phyloP scores from a whole-genome alignment of 2,113 vertebrate genomes.

The Chauna torquata region DNA sequence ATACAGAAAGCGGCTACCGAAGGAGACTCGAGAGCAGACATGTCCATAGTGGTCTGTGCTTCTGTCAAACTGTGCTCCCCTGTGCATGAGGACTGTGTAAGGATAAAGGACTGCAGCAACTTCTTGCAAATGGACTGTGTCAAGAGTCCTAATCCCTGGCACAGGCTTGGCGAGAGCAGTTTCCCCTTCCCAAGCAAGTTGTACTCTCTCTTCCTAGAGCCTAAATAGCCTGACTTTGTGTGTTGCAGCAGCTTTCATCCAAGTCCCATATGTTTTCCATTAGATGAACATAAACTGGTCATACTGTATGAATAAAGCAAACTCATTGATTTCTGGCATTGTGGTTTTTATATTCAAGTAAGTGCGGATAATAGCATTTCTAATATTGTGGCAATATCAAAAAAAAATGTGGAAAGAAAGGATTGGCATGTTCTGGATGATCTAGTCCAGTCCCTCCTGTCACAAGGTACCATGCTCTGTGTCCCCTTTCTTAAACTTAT shows the following conservation, averaged over 20 bases:
- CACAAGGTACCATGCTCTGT: conserved; percentile 37
- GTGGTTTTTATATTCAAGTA: conserved; percentile 40
- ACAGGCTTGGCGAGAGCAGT: accelerated
- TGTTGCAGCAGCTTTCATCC: background rate
- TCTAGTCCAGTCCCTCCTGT: conserved; percentile 46
- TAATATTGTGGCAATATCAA: conserved; percentile 31
- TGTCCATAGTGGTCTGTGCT: background rate
- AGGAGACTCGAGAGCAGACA: accelerated
- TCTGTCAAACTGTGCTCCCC: background rate
- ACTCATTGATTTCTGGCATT: conserved; percentile 54
- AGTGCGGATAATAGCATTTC: conserved; percentile 24
- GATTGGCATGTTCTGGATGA: conserved; percentile 22
- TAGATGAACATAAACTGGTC: conserved; percentile 61
- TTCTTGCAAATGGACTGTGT: background rate
- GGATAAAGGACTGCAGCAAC: background rate
- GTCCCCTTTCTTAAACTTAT: conserved; percentile 29
- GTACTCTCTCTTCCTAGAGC: background rate
- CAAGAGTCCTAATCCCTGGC: background rate
- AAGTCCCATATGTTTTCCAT: conserved; percentile 55
- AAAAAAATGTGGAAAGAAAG: conserved; percentile 24
- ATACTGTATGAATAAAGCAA: conserved; percentile 50
- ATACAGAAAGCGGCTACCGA: background rate
- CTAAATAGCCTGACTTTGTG: background rate
- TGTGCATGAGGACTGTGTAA: background rate
- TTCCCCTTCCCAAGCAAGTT: background rate